Conservation (phyloP, 1,140 invertebrate species). For the Atta texana region DNA sequence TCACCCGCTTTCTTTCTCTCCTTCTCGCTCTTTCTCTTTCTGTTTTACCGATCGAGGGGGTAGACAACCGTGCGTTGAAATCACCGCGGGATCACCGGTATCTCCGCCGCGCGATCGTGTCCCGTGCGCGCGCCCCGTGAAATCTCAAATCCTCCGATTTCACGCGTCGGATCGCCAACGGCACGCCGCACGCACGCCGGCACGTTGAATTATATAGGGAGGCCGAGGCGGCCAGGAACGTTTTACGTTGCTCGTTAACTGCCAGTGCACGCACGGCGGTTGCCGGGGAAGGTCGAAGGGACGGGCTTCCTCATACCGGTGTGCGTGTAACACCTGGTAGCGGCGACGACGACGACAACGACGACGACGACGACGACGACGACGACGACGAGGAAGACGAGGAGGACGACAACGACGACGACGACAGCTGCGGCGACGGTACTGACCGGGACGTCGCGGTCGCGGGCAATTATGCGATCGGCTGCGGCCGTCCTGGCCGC, state of each 20-base stretch:
- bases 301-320: constrained; percentile 29
- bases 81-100: constrained; percentile 35
- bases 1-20: too few species aligned
- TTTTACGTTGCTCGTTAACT: constrained; percentile 8
- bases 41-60: constrained; percentile 45
- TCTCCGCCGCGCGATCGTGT: constrained; percentile 35
- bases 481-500: constrained; percentile 78
- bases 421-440: constrained; percentile 75
- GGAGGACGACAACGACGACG: background rate
- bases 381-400: too few species aligned
- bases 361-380: background rate
- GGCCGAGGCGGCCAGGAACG: constrained; percentile 20
- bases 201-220: background rate
- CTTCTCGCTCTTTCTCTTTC: constrained; percentile 18
- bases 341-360: background rate
- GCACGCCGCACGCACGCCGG: constrained; percentile 35
- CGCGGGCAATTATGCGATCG: constrained; percentile 77
- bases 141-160: constrained; percentile 70
- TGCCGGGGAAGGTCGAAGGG: constrained; percentile 3
- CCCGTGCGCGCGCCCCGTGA: constrained; percentile 47
- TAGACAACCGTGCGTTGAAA: constrained; percentile 50
- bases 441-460: constrained; percentile 54
- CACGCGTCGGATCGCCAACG: constrained; percentile 32
- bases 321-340: constrained; percentile 68
- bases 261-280: constrained; percentile 1